Conservation (phyloP, 2,113 vertebrate genomes). For the Bostrychus sinensis region DNA sequence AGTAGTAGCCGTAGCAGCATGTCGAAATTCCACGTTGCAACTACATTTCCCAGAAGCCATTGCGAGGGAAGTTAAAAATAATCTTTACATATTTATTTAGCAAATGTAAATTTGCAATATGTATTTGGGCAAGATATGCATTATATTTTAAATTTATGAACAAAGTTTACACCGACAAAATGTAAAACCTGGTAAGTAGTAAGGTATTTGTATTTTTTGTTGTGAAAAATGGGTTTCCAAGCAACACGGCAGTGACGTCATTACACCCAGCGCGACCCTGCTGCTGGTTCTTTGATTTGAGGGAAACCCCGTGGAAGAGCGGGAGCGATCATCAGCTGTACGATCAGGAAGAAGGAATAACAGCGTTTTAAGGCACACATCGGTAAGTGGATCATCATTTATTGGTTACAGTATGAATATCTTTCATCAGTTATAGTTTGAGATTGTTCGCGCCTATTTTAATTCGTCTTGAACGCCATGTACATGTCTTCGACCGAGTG, state of each 20-base stretch:
- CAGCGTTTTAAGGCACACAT: conserved; percentile 59
- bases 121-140: not conserved
- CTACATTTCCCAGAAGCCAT: not conserved
- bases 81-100: too few species aligned
- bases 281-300: conserved; percentile 83
- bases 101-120: not conserved
- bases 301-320: conserved; percentile 93
- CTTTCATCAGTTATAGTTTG: not conserved
- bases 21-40: not conserved
- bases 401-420: accelerated
- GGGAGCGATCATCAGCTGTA: conserved; percentile 82
- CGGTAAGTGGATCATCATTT: conserved; percentile 59
- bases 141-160: not conserved
- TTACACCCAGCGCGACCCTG: conserved; percentile 79
- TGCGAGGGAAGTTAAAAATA: not conserved
- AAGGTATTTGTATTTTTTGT: not conserved
- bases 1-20: too few species aligned
- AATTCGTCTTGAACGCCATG: not conserved
- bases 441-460: not conserved
- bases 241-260: conserved; percentile 89
- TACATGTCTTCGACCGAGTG: conserved; percentile 20
- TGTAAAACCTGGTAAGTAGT: not conserved
- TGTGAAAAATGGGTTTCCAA: conserved; percentile 79
- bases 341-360: conserved; percentile 78
- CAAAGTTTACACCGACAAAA: not conserved